Evolutionary conservation across 2,113 vertebrate species (phyloP), one percentile per base, ranked within the genome.

Genomic region (Tilapia sparmanii): DNA sequence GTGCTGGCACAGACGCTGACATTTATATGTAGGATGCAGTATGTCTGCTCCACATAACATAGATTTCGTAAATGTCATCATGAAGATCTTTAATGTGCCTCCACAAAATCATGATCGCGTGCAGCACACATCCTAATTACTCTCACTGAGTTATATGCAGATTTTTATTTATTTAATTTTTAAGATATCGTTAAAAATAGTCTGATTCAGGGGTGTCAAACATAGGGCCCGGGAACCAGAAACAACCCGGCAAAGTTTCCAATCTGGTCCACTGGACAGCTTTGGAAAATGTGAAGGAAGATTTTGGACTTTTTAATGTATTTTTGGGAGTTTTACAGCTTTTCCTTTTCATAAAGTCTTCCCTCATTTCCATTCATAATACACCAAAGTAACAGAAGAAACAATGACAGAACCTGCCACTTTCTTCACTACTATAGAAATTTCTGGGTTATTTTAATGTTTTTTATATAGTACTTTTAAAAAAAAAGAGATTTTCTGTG

Each of bases 221-320:
- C 61, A 66, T 66, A 35, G 31, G 31, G 31, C 61, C 18, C 2
- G 0, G 61, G 31, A 66, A 66, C 4, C 61, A n/a, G n/a, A 66
- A 66, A 66, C 31, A 66, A 66, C 18, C 61, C 3, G 6, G 61
- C 31, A 35, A 18, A 63, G 18, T 66, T 66, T 66, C 61, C 31
- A 35, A 12, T 35, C 31, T 12, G 10, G 31, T 66, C 61, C 2
- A n/a, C 31, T 35, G 61, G 31, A n/a, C 18, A 66, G 61, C 1
- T 66, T 66, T 66, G 61, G 10, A 66, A 66, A 66, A 66, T 8
- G 61, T 66, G 31, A 8, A 35, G 31, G 7, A 63, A 63, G 18
- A 66, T 35, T 12, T 35, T 66, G 31, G 61, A 35, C 61, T 66
- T 66, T 35, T 66, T 35, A 66, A n/a, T 66, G 61, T n/a, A 35